Evolutionary conservation across 2,888 invertebrate species (phyloP), one percentile per base, ranked within the genome.

Genomic region (Biston betularia): DNA sequence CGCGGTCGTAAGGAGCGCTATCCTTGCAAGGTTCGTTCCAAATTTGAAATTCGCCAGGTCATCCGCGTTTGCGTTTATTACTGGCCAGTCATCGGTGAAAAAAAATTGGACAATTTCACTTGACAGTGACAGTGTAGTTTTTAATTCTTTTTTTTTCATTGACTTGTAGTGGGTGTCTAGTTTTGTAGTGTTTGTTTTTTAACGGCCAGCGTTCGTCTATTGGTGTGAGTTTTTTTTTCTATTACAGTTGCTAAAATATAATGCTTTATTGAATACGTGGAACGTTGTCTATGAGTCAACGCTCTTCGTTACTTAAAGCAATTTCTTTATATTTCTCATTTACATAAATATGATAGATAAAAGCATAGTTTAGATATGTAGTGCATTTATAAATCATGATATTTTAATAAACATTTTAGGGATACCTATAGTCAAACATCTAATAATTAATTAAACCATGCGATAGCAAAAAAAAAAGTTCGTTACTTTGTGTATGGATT

Each of bases 21-120:
- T 89, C 89, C 89, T 89, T 80, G 82, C 83, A 74, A 83, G 85
- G 71, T 70, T 66, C 72, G 83, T 81, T 84, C 86, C 82, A 82
- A 86, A 87, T 85, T 85, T 81, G 74, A 75, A 82, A 81, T 69
- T 82, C 63, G 86, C 88, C 74, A 77, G 79, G 79, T 88, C 88
- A 87, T 87, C 78, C 70, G 69, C 71, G 75, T 81, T 68, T 75
- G 80, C 75, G 71, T 49, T 71, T 71, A 45, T 71, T 70, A 73
- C 68, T 70, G 67, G 76, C 77, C 79, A 85, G 85, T 85, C 86
- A 86, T 85, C 72, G 75, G 73, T 65, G 71, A 24, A 24, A 85
- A 84, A 84, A 78, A 79, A 79, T 73, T 75, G 72, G 73, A 81
- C 78, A 82, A 78, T 84, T 81, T 83, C 79, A 77, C 79, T 78